Evolutionary conservation across 2,113 vertebrate genomes (phyloP).

Genomic region (Acanthisitta chloris): DNA sequence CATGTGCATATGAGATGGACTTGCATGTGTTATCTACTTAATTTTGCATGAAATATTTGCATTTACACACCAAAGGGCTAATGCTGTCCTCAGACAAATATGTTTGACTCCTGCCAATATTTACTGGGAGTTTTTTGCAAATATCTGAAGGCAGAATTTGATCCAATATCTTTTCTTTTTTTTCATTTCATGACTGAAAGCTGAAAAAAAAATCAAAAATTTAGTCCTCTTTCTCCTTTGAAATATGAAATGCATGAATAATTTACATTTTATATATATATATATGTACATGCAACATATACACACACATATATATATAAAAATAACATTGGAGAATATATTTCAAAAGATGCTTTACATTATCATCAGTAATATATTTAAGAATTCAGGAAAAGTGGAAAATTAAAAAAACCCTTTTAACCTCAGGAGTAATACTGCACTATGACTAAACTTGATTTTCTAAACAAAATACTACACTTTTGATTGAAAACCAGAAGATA

Average conservation of each 20-base stretch:
- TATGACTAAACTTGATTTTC: not conserved
- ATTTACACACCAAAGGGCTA: constrained; percentile 52
- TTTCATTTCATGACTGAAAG: constrained; percentile 59
- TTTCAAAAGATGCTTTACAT: constrained; percentile 25
- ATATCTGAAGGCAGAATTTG: constrained; percentile 7
- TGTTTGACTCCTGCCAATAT: constrained; percentile 1
- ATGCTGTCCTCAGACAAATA: constrained; percentile 2
- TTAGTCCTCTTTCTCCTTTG: constrained; percentile 12
- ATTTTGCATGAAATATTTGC: constrained; percentile 84
- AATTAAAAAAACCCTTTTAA: not conserved
- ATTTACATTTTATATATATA: constrained; percentile 5
- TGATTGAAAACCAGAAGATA: not conserved
- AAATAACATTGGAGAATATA: not conserved
- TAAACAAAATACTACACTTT: not conserved
- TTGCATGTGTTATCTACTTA: constrained; percentile 75
- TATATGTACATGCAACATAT: not conserved
- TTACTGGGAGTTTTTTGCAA: not conserved
- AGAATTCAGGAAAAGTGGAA: not conserved
- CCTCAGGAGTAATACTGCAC: not conserved
- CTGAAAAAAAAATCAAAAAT: constrained; percentile 40
- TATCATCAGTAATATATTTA: not conserved
- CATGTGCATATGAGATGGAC: constrained; percentile 65
- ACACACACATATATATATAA: not conserved
- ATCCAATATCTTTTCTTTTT: constrained; percentile 42
- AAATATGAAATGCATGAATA: constrained; percentile 23